Evolutionary conservation across 2,888 invertebrate genomes (phyloP), one percentile per base, ranked within the genome.

Genomic region (Thymelicus sylvestris): DNA sequence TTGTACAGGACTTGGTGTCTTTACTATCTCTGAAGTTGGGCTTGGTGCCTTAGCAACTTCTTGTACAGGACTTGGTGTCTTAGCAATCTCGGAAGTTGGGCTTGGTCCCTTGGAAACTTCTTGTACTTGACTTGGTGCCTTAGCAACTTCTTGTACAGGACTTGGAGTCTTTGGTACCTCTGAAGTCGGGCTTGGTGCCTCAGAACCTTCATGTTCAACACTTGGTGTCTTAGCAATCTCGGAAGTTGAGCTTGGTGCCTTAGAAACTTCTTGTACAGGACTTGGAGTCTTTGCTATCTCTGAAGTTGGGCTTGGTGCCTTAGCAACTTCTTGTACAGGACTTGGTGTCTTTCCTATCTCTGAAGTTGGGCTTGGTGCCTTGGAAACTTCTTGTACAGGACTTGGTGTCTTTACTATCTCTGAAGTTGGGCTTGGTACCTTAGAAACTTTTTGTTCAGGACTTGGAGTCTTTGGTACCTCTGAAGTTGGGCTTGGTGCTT

Each of bases 131-230:
- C 15, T 38, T 38, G 50, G 50, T 38, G 67, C 41, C 19, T 55
- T 24, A 12, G 10, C 19, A 12, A 66, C 31, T 31, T 31, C 31
- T 31, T 3, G 31, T 31, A 31, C 31, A 31, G 31, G 31, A 31
- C 31, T 31, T 31, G 31, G 3, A 2, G 31, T 5, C 31, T 31
- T 31, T 5, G 5, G 2, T 5, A 3, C 24, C 24, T 66, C 57
- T 24, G 24, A 15, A 13, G 24, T 41, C 1, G 57, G 57, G 24
- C 57, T 57, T 44, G 57, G 24, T 24, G 55, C 24, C 44, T 74
- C 72, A 0, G 76, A 71, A 2, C 71, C 73, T 3, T 47, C 19
- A 57, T 74, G 71, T 0, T 57, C 13, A 3, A 64, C 13, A 31
- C 60, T 71, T 2, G 65, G 44, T 52, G 0, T 13, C 64, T 8